Base-by-base conservation (phyloP, 2,888 invertebrate species). In the Conistra vaccinii region DNA sequence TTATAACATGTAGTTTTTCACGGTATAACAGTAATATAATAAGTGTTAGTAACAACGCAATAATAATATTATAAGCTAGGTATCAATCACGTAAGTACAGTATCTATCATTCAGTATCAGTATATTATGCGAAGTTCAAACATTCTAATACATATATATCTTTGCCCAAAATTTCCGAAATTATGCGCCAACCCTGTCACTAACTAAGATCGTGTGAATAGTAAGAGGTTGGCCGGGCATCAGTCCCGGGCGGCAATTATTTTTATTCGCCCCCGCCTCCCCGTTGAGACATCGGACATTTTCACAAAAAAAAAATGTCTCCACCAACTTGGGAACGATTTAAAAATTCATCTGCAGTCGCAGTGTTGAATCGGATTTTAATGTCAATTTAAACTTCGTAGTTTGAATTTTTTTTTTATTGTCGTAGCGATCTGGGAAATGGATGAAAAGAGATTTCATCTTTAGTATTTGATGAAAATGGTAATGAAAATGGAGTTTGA, bases 161-260 rank as follows among this genome's bases (percentile, higher is more conserved):
- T 48, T 51, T 20, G 6, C 5, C 20, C 12, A 14, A 35, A 51
- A 73, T 48, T 23, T 60, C 1, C 3, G 3, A 14, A 6, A 26
- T 57, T 26, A 14, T 45, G 69, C 17, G 48, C 23, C 48, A 48
- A 48, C 48, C 48, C 48, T 48, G 48, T 9, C 48, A 48, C 48
- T 48, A 48, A 48, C 87, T 83, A 86, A 91, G 91, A 92, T 92
- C 91, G 93, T 93, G 93, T 93, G 93, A 94, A 94, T 93, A 92
- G 91, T 91, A 90, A 92, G 90, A 92, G 92, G 92, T 92, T 92
- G 92, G 91, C 91, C 81, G 83, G 87, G 86, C 90, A 91, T 92
- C 93, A 91, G 89, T 92, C 91, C 87, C 89, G 86, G 76, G 85
- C 89, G 89, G 92, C 93, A 91, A 95, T 94, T 94, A 95, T 95